Evolutionary conservation across 2,888 invertebrate species (phyloP).

Genomic region (Cantharis lateralis): DNA sequence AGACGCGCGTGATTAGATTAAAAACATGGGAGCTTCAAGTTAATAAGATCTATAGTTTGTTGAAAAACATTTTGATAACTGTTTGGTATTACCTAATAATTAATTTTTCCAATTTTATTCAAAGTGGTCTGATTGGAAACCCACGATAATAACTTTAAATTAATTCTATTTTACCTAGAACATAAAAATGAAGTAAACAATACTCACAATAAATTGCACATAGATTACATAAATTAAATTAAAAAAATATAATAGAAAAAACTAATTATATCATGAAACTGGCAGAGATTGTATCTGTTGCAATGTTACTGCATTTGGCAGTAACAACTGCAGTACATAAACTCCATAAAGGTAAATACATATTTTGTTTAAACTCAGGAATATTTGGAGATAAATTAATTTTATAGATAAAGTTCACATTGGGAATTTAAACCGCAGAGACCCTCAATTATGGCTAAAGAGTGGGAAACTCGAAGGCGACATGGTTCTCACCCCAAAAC

Average conservation of each 20-base stretch:
- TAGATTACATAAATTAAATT: not conserved
- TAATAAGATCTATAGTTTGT: too few relatives aligned
- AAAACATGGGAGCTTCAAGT: too few relatives aligned
- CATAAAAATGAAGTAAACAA: too few relatives aligned
- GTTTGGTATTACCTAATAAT: too few relatives aligned
- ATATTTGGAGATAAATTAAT: not conserved
- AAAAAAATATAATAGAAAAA: not conserved
- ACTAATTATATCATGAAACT: not conserved
- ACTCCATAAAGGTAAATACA: not conserved
- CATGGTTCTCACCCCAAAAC: slow-evolving; percentile 2
- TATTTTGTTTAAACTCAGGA: not conserved
- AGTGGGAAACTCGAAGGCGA: slow-evolving; percentile 13
- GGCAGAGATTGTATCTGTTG: not conserved
- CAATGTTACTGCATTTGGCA: not conserved
- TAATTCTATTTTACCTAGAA: too few relatives aligned
- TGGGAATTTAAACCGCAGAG: not conserved
- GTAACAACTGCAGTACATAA: not conserved
- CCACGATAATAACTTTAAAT: too few relatives aligned
- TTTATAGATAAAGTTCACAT: not conserved
- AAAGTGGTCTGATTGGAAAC: too few relatives aligned
- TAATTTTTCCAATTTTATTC: too few relatives aligned
- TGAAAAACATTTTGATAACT: too few relatives aligned
- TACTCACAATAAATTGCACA: too few relatives aligned
- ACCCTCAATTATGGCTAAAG: slow-evolving; percentile 1
- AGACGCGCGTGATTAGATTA: too few relatives aligned